phyloP scores from a whole-genome alignment of 2,888 invertebrate species.

The Myathropa florea region DNA sequence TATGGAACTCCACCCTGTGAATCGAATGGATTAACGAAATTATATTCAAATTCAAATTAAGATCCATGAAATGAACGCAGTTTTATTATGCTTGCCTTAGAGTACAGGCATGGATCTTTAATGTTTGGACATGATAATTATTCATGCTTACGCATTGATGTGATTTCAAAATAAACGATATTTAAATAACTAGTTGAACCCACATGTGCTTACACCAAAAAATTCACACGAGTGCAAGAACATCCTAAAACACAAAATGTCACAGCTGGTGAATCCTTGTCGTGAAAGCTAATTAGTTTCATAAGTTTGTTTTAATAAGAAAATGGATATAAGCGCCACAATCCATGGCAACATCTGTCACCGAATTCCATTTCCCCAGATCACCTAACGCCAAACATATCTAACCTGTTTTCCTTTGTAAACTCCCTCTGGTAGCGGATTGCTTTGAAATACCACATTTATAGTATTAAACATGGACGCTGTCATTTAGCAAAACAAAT shows the following conservation, averaged over 20 bases:
- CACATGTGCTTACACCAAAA: neutral
- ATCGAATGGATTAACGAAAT: too few relatives aligned
- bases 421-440: neutral
- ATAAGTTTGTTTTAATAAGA: neutral
- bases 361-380: neutral
- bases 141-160: too few relatives aligned
- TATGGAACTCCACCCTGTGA: too few relatives aligned
- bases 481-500: conserved; percentile 15
- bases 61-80: too few relatives aligned
- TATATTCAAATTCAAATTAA: too few relatives aligned
- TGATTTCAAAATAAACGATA: neutral
- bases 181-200: neutral
- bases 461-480: conserved; percentile 8
- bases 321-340: neutral
- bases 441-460: neutral
- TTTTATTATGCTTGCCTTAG: too few relatives aligned
- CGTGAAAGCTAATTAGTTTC: neutral
- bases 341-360: neutral
- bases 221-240: neutral
- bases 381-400: neutral
- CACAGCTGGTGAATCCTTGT: neutral
- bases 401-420: neutral
- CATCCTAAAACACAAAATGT: neutral
- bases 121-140: too few relatives aligned
- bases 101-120: too few relatives aligned